phyloP scores from a whole-genome alignment of 2,113 vertebrate genomes.

The Varanus salvator region DNA sequence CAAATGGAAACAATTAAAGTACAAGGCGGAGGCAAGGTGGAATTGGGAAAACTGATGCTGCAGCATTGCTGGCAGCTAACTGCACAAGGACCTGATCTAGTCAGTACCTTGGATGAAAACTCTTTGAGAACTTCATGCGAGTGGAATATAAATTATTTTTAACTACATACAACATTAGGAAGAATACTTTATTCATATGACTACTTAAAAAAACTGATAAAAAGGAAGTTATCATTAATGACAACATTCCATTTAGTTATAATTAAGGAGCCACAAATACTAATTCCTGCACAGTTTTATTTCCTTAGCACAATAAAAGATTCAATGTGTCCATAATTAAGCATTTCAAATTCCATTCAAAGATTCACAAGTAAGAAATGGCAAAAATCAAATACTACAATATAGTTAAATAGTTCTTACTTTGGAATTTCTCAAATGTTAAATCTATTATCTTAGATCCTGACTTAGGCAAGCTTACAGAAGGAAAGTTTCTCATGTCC shows the following conservation, averaged over 20 bases:
- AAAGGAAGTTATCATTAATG: slow-evolving; percentile 15
- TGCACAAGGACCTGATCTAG: background rate
- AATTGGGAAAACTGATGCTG: background rate
- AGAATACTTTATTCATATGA: slow-evolving; percentile 65
- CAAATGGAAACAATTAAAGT: background rate
- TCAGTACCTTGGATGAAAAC: background rate
- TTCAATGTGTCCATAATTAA: background rate
- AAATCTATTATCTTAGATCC: background rate
- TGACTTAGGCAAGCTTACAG: background rate
- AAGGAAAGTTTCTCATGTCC: background rate
- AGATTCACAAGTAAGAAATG: slow-evolving; percentile 15
- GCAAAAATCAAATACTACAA: slow-evolving; percentile 19
- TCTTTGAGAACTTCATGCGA: background rate
- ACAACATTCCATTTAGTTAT: slow-evolving; percentile 11
- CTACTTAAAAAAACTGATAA: slow-evolving; percentile 24
- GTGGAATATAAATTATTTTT: slow-evolving; percentile 43
- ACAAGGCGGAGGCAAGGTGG: background rate
- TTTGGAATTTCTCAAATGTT: background rate
- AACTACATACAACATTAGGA: slow-evolving; percentile 30
- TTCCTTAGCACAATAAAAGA: slow-evolving; percentile 46
- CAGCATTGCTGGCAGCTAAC: background rate
- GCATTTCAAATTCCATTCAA: slow-evolving; percentile 37
- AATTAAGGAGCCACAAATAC: slow-evolving; percentile 32
- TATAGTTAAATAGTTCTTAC: slow-evolving; percentile 3
- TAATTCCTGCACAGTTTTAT: slow-evolving; percentile 27